These are phyloP conservation scores for Anarsia innoxiella DNA, from an alignment of 2,888 invertebrate species.

Conservation along the genomic window DNA sequence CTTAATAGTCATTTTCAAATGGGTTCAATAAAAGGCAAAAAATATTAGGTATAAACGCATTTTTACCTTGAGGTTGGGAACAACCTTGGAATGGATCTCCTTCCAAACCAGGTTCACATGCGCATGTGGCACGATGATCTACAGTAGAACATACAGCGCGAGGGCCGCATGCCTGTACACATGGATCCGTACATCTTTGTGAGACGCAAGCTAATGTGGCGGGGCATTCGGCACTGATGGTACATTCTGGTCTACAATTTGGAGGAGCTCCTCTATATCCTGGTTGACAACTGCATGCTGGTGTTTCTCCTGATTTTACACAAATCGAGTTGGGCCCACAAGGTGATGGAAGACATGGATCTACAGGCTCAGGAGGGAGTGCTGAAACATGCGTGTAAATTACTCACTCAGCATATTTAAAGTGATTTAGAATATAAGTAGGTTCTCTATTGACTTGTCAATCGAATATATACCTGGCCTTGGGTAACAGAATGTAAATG, in stretches of 20 bases:
- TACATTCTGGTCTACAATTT: slow-evolving; percentile 81
- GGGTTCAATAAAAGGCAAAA: too few relatives aligned
- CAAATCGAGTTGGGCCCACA: slow-evolving; percentile 81
- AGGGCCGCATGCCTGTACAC: slow-evolving; percentile 79
- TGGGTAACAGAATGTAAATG: slow-evolving; percentile 78
- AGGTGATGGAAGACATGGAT: slow-evolving; percentile 81
- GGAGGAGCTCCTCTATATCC: slow-evolving; percentile 79
- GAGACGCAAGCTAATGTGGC: slow-evolving; percentile 78
- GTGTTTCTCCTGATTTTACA: slow-evolving; percentile 74
- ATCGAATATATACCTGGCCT: slow-evolving; percentile 69
- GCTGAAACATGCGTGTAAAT: slow-evolving; percentile 25
- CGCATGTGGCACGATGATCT: slow-evolving; percentile 79
- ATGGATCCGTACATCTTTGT: slow-evolving; percentile 79
- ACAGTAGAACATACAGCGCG: slow-evolving; percentile 75
- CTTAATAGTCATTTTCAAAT: too few relatives aligned
- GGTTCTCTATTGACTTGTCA: background rate
- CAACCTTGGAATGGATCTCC: slow-evolving; percentile 80
- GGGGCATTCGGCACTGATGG: slow-evolving; percentile 80
- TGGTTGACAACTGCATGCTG: slow-evolving; percentile 78
- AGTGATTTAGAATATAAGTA: background rate
- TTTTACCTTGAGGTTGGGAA: slow-evolving; percentile 56
- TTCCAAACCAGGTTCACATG: slow-evolving; percentile 74
- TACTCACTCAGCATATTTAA: background rate
- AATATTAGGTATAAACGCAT: too few relatives aligned
- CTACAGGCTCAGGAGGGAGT: slow-evolving; percentile 31